Conservation (phyloP, 2,113 vertebrate genomes). For the Tautogolabrus adspersus region DNA sequence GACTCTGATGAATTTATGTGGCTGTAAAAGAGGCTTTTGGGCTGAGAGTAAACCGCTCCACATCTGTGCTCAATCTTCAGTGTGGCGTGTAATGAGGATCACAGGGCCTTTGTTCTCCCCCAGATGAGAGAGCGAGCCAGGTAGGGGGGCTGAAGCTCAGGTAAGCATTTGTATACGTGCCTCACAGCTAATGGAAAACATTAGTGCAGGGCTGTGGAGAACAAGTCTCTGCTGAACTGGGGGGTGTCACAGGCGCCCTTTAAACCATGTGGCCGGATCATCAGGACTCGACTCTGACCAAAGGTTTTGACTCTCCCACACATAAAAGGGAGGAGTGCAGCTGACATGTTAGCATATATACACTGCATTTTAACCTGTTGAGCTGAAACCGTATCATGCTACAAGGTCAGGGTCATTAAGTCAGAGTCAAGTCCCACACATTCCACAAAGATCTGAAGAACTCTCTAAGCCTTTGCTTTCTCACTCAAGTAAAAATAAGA, state of each 20-base stretch:
- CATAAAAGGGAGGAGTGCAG: slow-evolving; percentile 4
- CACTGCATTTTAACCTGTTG: slow-evolving; percentile 1
- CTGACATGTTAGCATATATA: neutral
- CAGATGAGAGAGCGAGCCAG: slow-evolving; percentile 51
- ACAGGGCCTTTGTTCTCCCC: slow-evolving; percentile 77
- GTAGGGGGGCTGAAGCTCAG: slow-evolving; percentile 61
- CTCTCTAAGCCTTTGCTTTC: neutral
- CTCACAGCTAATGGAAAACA: slow-evolving; percentile 64
- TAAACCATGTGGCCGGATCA: slow-evolving; percentile 34
- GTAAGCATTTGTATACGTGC: slow-evolving; percentile 43
- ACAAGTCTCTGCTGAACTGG: slow-evolving; percentile 18
- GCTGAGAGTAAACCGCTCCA: slow-evolving; percentile 60
- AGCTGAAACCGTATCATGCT: slow-evolving; percentile 1
- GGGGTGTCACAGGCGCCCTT: slow-evolving; percentile 36
- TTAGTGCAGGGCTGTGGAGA: slow-evolving; percentile 38
- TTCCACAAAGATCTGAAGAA: neutral
- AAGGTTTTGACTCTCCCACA: slow-evolving; percentile 25
- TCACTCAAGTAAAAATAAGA: no score
- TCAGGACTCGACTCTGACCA: slow-evolving; percentile 13
- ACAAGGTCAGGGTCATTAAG: slow-evolving; percentile 26
- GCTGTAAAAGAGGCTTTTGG: slow-evolving; percentile 73
- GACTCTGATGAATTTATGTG: slow-evolving; percentile 77
- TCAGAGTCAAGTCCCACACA: neutral
- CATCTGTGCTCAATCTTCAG: slow-evolving; percentile 82
- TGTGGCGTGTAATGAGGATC: slow-evolving; percentile 69